phyloP scores from a whole-genome alignment of 1,140 invertebrate species.

The Trachymyrmex septentrionalis region DNA sequence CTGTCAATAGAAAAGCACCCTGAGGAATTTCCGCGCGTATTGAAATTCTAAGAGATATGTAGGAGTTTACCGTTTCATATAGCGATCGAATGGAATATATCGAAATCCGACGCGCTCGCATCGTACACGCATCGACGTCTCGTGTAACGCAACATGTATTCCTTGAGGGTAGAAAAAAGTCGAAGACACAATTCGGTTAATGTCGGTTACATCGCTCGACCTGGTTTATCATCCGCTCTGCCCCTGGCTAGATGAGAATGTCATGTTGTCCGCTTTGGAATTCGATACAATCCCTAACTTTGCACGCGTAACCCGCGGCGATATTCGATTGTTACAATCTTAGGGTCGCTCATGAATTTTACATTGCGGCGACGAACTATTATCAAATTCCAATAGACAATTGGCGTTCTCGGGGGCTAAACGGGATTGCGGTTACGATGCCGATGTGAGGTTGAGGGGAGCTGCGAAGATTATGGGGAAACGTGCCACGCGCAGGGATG shows the following conservation, averaged over 20 bases:
- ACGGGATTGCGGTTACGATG: constrained; percentile 26
- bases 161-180: constrained; percentile 3
- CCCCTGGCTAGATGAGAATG: constrained; percentile 22
- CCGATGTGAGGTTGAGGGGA: background rate
- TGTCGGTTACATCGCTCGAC: constrained; percentile 11
- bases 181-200: constrained; percentile 1
- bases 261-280: constrained; percentile 29
- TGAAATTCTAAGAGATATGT: constrained; percentile 24
- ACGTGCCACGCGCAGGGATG: constrained; percentile 63
- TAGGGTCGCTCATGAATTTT: constrained; percentile 79
- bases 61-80: background rate
- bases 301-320: constrained; percentile 54
- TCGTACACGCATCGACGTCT: background rate
- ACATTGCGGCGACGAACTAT: constrained; percentile 78
- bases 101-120: constrained; percentile 1
- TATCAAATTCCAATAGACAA: constrained; percentile 82
- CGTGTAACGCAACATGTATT: constrained; percentile 7
- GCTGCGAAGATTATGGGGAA: constrained; percentile 21
- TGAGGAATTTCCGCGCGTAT: background rate
- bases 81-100: constrained; percentile 5
- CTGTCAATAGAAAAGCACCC: no score
- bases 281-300: constrained; percentile 51
- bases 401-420: constrained; percentile 69
- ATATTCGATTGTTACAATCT: constrained; percentile 77
- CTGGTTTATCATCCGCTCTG: background rate